Conservation (phyloP, 2,797 vertebrate genomes). For the Sebastes cheni region DNA sequence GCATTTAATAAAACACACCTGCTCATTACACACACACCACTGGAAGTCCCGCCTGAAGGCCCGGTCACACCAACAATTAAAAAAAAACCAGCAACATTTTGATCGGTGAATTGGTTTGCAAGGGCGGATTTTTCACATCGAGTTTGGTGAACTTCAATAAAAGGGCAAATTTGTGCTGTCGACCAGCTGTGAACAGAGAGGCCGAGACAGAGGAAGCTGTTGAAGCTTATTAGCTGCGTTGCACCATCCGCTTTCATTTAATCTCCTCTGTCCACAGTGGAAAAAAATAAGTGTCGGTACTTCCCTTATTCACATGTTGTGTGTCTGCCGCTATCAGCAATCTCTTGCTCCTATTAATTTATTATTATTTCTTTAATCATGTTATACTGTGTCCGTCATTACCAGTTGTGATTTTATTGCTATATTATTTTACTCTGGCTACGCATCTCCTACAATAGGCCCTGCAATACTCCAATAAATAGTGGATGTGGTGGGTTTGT, state of each 20-base stretch:
- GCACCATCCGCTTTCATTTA: neutral
- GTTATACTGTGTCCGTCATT: too few relatives aligned
- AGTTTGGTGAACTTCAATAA: neutral
- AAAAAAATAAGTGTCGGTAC: too few relatives aligned
- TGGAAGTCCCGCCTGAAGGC: neutral
- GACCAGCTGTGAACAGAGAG: neutral
- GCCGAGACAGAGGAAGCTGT: neutral
- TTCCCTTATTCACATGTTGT: too few relatives aligned
- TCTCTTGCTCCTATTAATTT: too few relatives aligned
- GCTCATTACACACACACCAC: constrained; percentile 5
- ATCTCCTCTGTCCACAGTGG: neutral
- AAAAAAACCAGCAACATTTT: neutral
- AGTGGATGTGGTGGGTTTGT: too few relatives aligned
- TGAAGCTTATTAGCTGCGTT: neutral
- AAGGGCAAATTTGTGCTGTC: neutral
- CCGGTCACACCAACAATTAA: neutral
- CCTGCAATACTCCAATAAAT: too few relatives aligned
- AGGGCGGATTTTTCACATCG: neutral
- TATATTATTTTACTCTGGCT: too few relatives aligned
- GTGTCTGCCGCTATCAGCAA: too few relatives aligned
- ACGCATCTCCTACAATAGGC: too few relatives aligned
- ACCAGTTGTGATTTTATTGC: too few relatives aligned
- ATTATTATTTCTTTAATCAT: too few relatives aligned
- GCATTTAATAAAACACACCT: constrained; percentile 4
- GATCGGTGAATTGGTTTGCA: neutral